These are phyloP conservation scores for Xenopus tropicalis DNA, from an alignment of 2,113 vertebrate genomes.

Conservation along the genomic window DNA sequence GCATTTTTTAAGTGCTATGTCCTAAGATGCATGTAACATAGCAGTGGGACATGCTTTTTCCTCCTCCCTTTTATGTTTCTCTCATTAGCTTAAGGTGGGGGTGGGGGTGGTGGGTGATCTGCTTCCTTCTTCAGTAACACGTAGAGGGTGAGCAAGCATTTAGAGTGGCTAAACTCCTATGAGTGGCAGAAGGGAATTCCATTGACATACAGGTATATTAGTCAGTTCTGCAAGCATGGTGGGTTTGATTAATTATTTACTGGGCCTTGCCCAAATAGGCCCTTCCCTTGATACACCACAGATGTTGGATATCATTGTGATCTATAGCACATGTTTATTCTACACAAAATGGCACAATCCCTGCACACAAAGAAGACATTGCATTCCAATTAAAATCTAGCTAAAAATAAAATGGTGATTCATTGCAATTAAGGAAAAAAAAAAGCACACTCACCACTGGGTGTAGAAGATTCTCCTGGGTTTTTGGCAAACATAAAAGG, in stretches of 20 bases:
- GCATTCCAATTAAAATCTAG: background rate
- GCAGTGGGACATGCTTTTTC: background rate
- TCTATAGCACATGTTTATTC: background rate
- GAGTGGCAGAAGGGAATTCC: background rate
- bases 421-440: too few relatives aligned
- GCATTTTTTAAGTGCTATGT: background rate
- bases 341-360: background rate
- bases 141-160: constrained; percentile 2
- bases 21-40: background rate
- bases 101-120: background rate
- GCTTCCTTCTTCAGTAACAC: background rate
- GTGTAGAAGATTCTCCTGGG: constrained; percentile 2
- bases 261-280: constrained; percentile 12
- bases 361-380: background rate
- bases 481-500: constrained; percentile 22
- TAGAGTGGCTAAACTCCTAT: constrained; percentile 9
- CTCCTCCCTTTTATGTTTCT: background rate
- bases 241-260: background rate
- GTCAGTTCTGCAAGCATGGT: background rate
- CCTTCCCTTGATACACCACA: background rate
- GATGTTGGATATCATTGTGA: constrained; percentile 2
- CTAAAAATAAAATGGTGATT: background rate
- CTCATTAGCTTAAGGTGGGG: constrained; percentile 6
- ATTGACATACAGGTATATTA: constrained; percentile 9
- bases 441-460: constrained; percentile 10